Evolutionary conservation across 2,113 vertebrate genomes (phyloP).

Genomic region (Aramus guarauna): DNA sequence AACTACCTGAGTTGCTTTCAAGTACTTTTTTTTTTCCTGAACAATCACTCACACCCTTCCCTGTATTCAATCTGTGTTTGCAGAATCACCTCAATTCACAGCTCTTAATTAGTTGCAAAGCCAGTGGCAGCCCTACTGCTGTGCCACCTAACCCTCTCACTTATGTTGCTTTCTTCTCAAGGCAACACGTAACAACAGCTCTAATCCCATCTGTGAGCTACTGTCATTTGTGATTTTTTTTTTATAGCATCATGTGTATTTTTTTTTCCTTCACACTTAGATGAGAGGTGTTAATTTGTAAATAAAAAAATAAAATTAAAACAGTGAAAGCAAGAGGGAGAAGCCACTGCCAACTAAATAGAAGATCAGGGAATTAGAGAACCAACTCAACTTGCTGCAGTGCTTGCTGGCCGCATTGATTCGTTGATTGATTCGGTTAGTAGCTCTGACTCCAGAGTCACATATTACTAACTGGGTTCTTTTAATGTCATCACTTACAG

Average conservation of each 20-base stretch:
- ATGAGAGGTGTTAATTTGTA: conserved; percentile 34
- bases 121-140: not conserved
- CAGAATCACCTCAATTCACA: not conserved
- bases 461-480: not conserved
- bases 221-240: not conserved
- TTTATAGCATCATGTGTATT: not conserved
- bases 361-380: not conserved
- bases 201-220: not conserved
- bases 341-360: not conserved
- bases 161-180: not conserved
- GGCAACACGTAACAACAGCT: not conserved
- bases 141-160: not conserved
- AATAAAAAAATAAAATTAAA: conserved; percentile 2
- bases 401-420: not conserved
- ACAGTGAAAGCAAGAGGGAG: not conserved
- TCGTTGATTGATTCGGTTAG: not conserved
- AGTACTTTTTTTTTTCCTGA: not conserved
- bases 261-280: not conserved
- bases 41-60: not conserved
- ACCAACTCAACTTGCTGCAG: not conserved
- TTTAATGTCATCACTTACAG: not conserved
- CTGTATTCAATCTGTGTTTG: not conserved
- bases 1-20: not conserved
- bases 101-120: not conserved
- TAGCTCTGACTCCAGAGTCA: not conserved